Conservation (phyloP, 2,888 invertebrate genomes). For the Euplexia lucipara region DNA sequence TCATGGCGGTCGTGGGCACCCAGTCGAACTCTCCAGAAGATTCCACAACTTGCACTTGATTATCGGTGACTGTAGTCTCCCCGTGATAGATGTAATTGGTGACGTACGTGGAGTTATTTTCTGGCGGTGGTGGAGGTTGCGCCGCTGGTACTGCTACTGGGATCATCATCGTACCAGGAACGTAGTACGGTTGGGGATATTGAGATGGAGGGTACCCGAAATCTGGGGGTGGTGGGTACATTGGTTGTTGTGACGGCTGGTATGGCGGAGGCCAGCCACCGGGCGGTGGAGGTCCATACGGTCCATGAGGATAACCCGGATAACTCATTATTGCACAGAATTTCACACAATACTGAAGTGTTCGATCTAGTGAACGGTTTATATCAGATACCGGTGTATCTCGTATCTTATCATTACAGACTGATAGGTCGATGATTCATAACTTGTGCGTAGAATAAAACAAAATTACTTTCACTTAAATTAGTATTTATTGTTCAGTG, state of each 20-base stretch:
- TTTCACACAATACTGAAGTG: constrained; percentile 49
- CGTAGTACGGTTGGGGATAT: constrained; percentile 78
- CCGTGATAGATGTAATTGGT: constrained; percentile 88
- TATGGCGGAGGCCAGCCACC: constrained; percentile 50
- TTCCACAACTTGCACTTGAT: constrained; percentile 79
- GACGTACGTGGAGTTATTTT: constrained; percentile 77
- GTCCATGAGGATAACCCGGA: constrained; percentile 64
- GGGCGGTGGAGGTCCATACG: constrained; percentile 71
- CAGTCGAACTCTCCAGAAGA: constrained; percentile 84
- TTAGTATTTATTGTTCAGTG: constrained; percentile 57
- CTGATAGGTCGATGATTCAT: constrained; percentile 58
- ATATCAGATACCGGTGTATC: constrained; percentile 54
- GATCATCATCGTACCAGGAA: constrained; percentile 83
- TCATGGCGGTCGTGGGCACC: constrained; percentile 83
- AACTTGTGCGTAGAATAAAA: constrained; percentile 44
- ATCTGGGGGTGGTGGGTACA: constrained; percentile 64
- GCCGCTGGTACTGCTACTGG: constrained; percentile 74
- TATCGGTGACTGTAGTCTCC: constrained; percentile 69
- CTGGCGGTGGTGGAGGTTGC: constrained; percentile 54
- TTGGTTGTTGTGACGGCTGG: constrained; percentile 13
- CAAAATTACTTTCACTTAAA: constrained; percentile 43
- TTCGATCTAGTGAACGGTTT: constrained; percentile 34
- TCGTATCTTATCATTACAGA: constrained; percentile 70
- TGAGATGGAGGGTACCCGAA: constrained; percentile 65
- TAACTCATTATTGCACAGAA: constrained; percentile 76